Base-by-base conservation (phyloP, 1,140 invertebrate genomes). In the Acyrthosiphon pisum region DNA sequence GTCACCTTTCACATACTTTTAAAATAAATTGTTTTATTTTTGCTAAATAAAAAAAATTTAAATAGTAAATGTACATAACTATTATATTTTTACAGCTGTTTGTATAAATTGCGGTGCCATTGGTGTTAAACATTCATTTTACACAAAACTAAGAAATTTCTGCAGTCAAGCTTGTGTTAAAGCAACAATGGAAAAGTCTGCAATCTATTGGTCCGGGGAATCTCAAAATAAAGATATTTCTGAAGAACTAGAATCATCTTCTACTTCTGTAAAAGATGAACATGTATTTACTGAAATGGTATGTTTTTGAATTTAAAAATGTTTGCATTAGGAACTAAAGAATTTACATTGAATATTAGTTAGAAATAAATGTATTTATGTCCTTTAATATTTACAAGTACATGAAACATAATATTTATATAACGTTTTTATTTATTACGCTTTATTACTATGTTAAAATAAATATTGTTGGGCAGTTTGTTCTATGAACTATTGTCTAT, bases 71-170 rank as follows among this genome's bases (percentile, higher is more conserved):
- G 44, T 60, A 90, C 14, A 44, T 60, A 90, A 90, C 68, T 60
- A 83, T 37, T 37, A 88, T 46, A 94, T 94, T 95, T 94, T 95
- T 96, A 30, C 94, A 98, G 97, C 97, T 94, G 97, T 98, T 56
- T 98, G 98, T 96, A 97, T 98, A 95, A 97, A 97, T 95, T 98
- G 98, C 95, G 98, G 98, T 90, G 97, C 97, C 53, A 97, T 98
- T 94, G 98, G 98, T 94, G 98, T 98, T 14, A 98, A 98, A 95
- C 97, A 98, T 95, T 97, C 98, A 6, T 98, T 98, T 95, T 98
- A 98, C 94, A 98, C 97, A 23, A 97, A 97, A 95, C 97, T 98
- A 94, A 96, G 98, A 94, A 96, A 97, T 94, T 98, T 97, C 95
- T 98, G 97, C 94, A 97, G 97, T 94, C 96, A 97, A 95, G 96